Conservation (phyloP, 1,140 invertebrate species). For the Diorhabda sublineata region DNA sequence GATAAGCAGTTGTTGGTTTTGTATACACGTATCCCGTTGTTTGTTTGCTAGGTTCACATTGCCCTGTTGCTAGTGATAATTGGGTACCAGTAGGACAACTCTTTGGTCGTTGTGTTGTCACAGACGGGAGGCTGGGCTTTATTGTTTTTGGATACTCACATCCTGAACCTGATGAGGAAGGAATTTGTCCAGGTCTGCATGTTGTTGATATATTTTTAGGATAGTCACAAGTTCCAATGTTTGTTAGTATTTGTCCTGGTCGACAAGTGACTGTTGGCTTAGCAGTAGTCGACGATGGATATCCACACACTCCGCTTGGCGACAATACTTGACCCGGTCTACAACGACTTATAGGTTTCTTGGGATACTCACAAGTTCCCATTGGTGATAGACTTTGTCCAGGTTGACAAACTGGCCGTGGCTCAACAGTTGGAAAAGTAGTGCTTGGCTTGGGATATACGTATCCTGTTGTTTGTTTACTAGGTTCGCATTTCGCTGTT, state of each 20-base stretch:
- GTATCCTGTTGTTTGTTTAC: background rate
- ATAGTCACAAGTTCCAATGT: constrained; percentile 8
- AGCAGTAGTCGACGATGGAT: background rate
- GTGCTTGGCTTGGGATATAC: constrained; percentile 5
- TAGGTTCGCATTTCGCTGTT: constrained; percentile 10
- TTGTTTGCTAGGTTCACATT: too few relatives aligned
- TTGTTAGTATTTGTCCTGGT: constrained; percentile 3
- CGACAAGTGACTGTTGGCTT: background rate
- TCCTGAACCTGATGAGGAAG: constrained; percentile 7
- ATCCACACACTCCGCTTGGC: constrained; percentile 1
- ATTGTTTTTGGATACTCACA: constrained; percentile 6
- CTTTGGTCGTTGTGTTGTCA: too few relatives aligned
- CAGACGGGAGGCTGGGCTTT: too few relatives aligned
- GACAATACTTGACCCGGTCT: constrained; percentile 3
- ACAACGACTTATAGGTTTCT: background rate
- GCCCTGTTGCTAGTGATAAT: too few relatives aligned
- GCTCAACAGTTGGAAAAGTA: background rate
- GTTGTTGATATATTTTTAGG: background rate
- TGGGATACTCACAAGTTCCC: background rate
- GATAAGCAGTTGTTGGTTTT: background rate
- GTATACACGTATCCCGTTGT: background rate
- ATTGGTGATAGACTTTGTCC: background rate
- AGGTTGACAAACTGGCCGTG: background rate
- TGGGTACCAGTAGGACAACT: too few relatives aligned
- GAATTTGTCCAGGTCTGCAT: constrained; percentile 12